These are phyloP conservation scores for Caenorhabditis drosophilae DNA, from an alignment of 2,888 invertebrate genomes.

Conservation along the genomic window DNA sequence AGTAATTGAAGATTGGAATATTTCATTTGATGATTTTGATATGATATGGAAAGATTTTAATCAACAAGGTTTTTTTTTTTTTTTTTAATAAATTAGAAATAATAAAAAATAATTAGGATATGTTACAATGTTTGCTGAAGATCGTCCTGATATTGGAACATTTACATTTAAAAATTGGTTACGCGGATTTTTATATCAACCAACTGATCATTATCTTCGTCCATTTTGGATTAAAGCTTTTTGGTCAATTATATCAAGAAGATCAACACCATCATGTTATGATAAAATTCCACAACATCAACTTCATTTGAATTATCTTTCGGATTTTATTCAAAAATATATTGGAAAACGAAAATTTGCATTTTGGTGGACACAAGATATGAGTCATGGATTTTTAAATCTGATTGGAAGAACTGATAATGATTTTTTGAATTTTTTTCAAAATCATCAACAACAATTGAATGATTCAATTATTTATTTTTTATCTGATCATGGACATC, in stretches of 20 bases:
- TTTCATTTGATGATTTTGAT: constrained; percentile 51
- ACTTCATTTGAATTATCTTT: constrained; percentile 47
- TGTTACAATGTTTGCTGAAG: constrained; percentile 70
- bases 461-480: constrained; percentile 55
- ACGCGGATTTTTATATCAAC: constrained; percentile 67
- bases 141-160: constrained; percentile 69
- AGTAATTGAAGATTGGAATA: constrained; percentile 51
- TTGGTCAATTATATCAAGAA: constrained; percentile 46
- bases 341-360: constrained; percentile 48
- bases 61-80: too few species aligned
- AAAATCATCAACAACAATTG: constrained; percentile 33
- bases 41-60: constrained; percentile 52
- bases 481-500: constrained; percentile 71
- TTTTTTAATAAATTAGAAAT: too few species aligned
- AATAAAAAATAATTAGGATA: too few species aligned
- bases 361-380: constrained; percentile 56
- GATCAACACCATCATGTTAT: constrained; percentile 52
- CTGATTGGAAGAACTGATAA: constrained; percentile 48
- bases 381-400: constrained; percentile 57
- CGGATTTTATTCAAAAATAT: constrained; percentile 42
- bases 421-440: constrained; percentile 44
- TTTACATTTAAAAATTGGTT: constrained; percentile 68
- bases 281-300: constrained; percentile 43
- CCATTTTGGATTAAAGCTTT: constrained; percentile 54
- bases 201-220: constrained; percentile 70